Percentiles rank a stretch among this genome's conserved stretches.
These are phyloP conservation scores for Hoplostethus atlanticus DNA, from an alignment of 2,797 vertebrate genomes.

Conservation along the genomic window DNA sequence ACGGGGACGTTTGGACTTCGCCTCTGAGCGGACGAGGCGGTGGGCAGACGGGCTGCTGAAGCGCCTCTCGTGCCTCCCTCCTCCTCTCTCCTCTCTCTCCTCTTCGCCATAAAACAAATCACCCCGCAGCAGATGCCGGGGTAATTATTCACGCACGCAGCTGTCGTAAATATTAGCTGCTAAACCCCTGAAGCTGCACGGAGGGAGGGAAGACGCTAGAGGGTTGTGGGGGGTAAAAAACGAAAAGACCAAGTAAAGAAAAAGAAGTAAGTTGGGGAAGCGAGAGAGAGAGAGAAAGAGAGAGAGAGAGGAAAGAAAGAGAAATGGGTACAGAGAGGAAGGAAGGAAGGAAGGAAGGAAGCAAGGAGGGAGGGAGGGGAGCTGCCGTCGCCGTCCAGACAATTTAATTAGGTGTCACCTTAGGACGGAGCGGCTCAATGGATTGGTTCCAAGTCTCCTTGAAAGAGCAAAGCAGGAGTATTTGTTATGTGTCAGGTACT, in stretches of 20 bases:
- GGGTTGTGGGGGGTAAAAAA: constrained; percentile 11
- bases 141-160: constrained; percentile 84
- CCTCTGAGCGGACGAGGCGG: constrained; percentile 55
- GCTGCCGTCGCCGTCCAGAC: constrained; percentile 75
- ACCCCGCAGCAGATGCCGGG: constrained; percentile 82
- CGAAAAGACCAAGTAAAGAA: constrained; percentile 15
- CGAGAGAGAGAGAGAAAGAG: constrained; percentile 33
- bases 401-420: constrained; percentile 89
- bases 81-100: constrained; percentile 17
- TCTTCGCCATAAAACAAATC: constrained; percentile 80
- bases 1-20: constrained; percentile 77
- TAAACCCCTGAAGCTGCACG: constrained; percentile 40
- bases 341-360: constrained; percentile 29
- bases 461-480: constrained; percentile 82
- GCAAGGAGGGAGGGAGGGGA: constrained; percentile 50
- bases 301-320: constrained; percentile 30
- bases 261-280: constrained; percentile 33
- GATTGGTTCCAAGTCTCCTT: constrained; percentile 86
- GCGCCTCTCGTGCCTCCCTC: constrained; percentile 29
- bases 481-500: constrained; percentile 82
- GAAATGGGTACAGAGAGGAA: constrained; percentile 21
- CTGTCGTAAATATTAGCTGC: constrained; percentile 83
- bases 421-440: constrained; percentile 80
- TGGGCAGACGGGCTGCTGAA: constrained; percentile 44
- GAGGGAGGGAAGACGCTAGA: constrained; percentile 36